Evolutionary conservation across 2,113 vertebrate species (phyloP).

Genomic region (Myotis davidii): DNA sequence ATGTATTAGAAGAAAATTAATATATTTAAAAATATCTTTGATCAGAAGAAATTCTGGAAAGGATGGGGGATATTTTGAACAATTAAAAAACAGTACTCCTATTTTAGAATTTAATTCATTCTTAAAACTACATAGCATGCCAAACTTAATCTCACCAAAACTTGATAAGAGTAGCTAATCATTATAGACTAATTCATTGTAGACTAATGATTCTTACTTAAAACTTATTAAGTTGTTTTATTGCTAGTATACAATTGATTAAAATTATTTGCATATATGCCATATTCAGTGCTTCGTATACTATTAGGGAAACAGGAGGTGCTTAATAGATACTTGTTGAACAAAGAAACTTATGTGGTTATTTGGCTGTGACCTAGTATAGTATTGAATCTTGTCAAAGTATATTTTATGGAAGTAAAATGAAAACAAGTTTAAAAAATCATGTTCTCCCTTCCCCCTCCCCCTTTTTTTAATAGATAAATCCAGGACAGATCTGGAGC

Average conservation of each 20-base stretch:
- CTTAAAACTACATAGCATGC: not conserved
- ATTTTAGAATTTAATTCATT: conserved; percentile 58
- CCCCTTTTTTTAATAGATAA: conserved; percentile 88
- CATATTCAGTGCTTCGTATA: not conserved
- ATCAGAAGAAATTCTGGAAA: conserved; percentile 42
- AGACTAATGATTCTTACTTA: not conserved
- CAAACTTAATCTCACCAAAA: conserved; percentile 48
- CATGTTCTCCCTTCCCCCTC: conserved; percentile 58
- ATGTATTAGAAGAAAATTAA: conserved; percentile 47
- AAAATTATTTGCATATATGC: conserved; percentile 15
- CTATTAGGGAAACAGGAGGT: not conserved
- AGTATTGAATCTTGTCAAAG: conserved; percentile 46
- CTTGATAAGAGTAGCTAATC: conserved; percentile 3
- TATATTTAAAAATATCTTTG: not conserved
- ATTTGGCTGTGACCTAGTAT: not conserved
- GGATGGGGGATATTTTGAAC: conserved; percentile 41
- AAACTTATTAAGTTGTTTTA: conserved; percentile 44
- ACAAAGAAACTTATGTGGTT: conserved; percentile 37
- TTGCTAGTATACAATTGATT: conserved; percentile 9
- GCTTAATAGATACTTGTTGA: not conserved
- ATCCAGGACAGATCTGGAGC: conserved; percentile 96
- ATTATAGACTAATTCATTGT: not conserved
- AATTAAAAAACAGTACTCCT: conserved; percentile 34
- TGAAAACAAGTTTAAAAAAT: conserved; percentile 65
- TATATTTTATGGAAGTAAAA: conserved; percentile 52